phyloP scores from a whole-genome alignment of 2,113 vertebrate species.

The Agelaius phoeniceus region DNA sequence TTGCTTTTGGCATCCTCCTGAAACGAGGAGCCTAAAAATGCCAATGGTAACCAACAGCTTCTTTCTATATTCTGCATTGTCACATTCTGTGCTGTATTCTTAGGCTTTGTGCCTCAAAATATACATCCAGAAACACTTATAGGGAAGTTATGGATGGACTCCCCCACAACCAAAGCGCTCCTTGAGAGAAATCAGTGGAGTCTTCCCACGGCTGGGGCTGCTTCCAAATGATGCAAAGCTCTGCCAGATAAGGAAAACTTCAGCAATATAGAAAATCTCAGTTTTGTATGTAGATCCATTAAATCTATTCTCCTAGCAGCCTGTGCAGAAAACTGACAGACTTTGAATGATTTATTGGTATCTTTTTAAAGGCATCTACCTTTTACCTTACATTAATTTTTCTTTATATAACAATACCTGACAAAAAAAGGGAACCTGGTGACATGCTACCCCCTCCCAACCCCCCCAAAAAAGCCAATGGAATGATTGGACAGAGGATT shows the following conservation, averaged over 20 bases:
- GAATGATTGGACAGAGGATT: neutral
- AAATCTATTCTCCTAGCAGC: neutral
- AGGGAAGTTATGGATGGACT: neutral
- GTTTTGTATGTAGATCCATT: neutral
- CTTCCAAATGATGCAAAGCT: conserved; percentile 2
- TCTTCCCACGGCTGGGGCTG: neutral
- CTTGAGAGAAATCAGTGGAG: neutral
- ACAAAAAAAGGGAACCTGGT: neutral
- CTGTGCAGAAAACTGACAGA: conserved; percentile 29
- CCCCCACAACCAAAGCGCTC: neutral
- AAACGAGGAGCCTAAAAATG: neutral
- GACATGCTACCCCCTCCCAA: fast-evolving
- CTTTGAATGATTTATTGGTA: conserved; percentile 39
- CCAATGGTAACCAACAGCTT: neutral
- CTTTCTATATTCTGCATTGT: neutral
- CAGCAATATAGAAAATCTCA: neutral
- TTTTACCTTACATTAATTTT: conserved; percentile 1
- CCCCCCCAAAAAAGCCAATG: neutral
- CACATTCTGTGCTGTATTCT: conserved; percentile 33
- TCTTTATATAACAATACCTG: neutral
- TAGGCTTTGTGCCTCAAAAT: conserved; percentile 30
- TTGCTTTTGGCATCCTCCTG: conserved; percentile 28
- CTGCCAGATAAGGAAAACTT: conserved; percentile 3
- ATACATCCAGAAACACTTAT: neutral
- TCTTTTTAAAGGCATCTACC: conserved; percentile 4